Base-by-base conservation (phyloP, 2,113 vertebrate species). In the Lethenteron camtschaticum region DNA sequence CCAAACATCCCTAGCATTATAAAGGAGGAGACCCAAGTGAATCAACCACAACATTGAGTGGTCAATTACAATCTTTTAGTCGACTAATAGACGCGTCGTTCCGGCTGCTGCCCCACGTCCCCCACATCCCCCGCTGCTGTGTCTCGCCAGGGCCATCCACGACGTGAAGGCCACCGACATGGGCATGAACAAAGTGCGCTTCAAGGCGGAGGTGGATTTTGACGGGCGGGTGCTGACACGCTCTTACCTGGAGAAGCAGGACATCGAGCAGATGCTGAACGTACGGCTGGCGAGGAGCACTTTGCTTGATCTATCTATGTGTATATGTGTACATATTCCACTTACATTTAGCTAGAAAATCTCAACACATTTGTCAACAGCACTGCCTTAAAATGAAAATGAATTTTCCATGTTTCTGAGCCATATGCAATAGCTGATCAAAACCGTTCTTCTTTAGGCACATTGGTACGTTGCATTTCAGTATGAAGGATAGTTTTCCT, bases 201-300 rank as follows among this genome's bases (percentile, higher is more conserved):
- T 99, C 80, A 99, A 99, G 77, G 94, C 94, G 68, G 94, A 99
- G 80, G 91, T 99, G 60, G 92, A 99, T 83, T 99, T 99, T 69
- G 92, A 99, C 76, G 94, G 90, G 68, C 81, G 89, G 56, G 89
- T 99, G 77, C 91, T 99, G 77, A 99, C 94, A 12, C 83, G 92
- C 69, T 92, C 85, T 20, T 99, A 99, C 81, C 82, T 99, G 82
- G 94, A 99, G 77, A 96, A 94, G 79, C 92, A 94, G 81, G 94
- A 99, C 80, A 89, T 99, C 73, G 94, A 99, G 73, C 87, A 90
- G 79, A 82, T 99, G 74, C 81, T 99, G 63, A 85, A 81, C 70
- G 94, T 91, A 82, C 71, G 89, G 81, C 68, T 59, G 14, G 14
- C n/a, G 24, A 11, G n/a, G 24, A 66, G 63, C 24, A 16, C 9